Evolutionary conservation across 2,113 vertebrate species (phyloP).

Genomic region (Melanerpes formicivorus): DNA sequence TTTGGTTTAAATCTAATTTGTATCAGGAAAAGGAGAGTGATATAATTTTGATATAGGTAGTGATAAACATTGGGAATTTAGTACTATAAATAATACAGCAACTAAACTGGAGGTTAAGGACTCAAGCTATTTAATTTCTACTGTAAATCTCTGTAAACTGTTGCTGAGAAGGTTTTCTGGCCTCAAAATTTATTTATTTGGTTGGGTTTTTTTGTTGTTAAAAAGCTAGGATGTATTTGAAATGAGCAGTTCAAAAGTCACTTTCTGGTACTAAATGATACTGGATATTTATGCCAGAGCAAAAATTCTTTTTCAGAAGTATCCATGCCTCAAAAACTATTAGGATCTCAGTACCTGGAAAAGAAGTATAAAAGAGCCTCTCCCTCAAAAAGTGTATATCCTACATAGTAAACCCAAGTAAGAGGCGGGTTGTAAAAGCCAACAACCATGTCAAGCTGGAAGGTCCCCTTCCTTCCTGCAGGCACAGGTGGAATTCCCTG

Average conservation of each 20-base stretch:
- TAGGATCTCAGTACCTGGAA: background rate
- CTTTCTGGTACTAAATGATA: background rate
- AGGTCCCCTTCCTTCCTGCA: background rate
- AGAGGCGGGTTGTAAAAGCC: background rate
- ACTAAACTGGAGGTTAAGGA: background rate
- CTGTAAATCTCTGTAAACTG: background rate
- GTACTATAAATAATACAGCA: background rate
- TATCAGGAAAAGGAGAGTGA: background rate
- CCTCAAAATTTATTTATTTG: background rate
- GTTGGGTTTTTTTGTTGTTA: background rate
- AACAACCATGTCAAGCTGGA: background rate
- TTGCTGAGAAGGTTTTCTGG: background rate
- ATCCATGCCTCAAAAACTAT: background rate
- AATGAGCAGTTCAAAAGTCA: background rate
- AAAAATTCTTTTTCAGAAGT: background rate
- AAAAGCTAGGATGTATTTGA: background rate
- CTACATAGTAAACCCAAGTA: background rate
- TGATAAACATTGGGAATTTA: background rate
- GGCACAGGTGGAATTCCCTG: background rate
- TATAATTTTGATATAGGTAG: background rate
- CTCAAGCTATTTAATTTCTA: background rate
- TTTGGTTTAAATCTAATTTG: constrained; percentile 32
- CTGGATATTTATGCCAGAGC: background rate
- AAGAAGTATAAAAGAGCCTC: background rate
- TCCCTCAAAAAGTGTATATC: background rate